Evolutionary conservation across 2,113 vertebrate genomes (phyloP), one percentile per base, ranked within the genome.

Genomic region (Daboia siamensis): DNA sequence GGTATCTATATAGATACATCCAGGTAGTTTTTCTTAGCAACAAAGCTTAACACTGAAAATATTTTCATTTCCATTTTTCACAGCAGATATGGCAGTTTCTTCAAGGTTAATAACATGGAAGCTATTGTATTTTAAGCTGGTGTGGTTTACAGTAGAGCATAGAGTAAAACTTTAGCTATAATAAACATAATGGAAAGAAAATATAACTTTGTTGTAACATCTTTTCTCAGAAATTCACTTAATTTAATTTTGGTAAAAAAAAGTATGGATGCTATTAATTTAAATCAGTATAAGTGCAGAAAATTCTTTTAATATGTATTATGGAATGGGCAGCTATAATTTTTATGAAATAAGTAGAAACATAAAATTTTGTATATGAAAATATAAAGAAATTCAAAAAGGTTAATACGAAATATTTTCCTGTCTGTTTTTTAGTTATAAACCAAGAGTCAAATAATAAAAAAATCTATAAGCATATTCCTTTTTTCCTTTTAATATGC

Each of bases 201-300:
- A 51, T 90, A 4, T 69, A 87, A 69, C 55, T 56, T 39, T 69
- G 26, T 87, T 91, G 57, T 90, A 92, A 55, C 2, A 85, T 11
- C 92, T 88, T 54, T 39, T 91, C 91, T 44, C 39, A 91, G 7
- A 91, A 92, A 85, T 87, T 10, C 9, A 64, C 20, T 48, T 90
- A 24, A 88, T 26, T 51, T 52, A 90, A 44, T 74, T n/a, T 46
- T 46, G 90, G 24, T 57, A 13, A 56, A 74, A 51, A 11, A 1
- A 26, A 86, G 86, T n/a, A 54, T 69, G 46, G 90, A 61, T 1
- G 87, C 20, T 1, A 55, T 88, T 91, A 56, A 91, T 59, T 90
- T 93, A 90, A 54, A 2, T 87, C 51, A n/a, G n/a, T 88, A 52
- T 55, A 46, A 54, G 8, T 29, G 3, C 29, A 90, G n/a, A 90